Conservation (phyloP, 92 coral and sea anemone species). For the Epizoanthus stellaris region DNA sequence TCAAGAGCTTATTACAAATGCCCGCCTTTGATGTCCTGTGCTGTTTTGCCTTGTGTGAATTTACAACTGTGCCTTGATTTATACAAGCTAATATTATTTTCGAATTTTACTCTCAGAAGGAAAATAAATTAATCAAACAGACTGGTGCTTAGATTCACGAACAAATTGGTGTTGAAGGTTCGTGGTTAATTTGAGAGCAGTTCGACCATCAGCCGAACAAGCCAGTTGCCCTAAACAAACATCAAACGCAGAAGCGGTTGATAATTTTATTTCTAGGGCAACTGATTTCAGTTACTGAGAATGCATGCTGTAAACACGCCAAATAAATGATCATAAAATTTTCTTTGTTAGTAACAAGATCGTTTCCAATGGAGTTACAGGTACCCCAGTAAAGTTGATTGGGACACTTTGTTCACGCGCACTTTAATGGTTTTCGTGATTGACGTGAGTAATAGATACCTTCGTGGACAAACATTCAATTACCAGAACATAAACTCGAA, state of each 20-base stretch:
- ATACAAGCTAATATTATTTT: slow-evolving; percentile 3
- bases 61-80: slow-evolving; percentile 30
- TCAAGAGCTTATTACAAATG: slow-evolving; percentile 55
- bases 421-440: slow-evolving; percentile 82
- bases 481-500: slow-evolving; percentile 70
- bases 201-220: slow-evolving; percentile 1
- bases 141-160: slow-evolving; percentile 3
- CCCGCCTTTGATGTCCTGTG: slow-evolving; percentile 71
- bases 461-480: slow-evolving; percentile 86
- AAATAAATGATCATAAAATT: slow-evolving; percentile 5
- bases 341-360: slow-evolving; percentile 16
- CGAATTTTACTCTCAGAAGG: neutral
- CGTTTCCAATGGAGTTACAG: slow-evolving; percentile 35
- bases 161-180: slow-evolving; percentile 30
- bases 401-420: slow-evolving; percentile 63
- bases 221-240: slow-evolving; percentile 33
- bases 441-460: slow-evolving; percentile 92
- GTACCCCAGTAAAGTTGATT: slow-evolving; percentile 31
- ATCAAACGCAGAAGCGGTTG: neutral
- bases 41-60: slow-evolving; percentile 45
- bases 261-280: slow-evolving; percentile 37
- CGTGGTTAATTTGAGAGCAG: slow-evolving; percentile 18
- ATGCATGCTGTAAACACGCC: neutral
- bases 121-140: slow-evolving; percentile 26
- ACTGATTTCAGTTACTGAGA: slow-evolving; percentile 24